Conservation (phyloP, 1,140 invertebrate species). For the Drosophila arawakana region DNA sequence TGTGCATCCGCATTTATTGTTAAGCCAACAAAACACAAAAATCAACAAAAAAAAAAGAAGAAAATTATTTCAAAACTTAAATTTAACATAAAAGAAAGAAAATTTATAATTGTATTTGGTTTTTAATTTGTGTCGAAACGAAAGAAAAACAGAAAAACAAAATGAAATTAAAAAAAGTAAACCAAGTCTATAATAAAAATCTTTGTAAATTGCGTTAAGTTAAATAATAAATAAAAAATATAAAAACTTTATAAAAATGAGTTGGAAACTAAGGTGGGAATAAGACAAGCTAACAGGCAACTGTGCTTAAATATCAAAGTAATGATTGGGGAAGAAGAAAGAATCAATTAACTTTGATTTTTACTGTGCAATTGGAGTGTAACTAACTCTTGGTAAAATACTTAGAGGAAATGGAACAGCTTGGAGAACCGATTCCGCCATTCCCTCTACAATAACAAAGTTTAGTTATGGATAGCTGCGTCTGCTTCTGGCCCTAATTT, state of each 20-base stretch:
- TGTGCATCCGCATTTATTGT: constrained; percentile 67
- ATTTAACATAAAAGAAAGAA: constrained; percentile 17
- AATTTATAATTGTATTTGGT: constrained; percentile 20
- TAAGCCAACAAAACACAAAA: constrained; percentile 22
- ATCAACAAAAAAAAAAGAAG: constrained; percentile 16
- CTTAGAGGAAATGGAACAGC: too few species aligned
- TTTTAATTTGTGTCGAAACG: constrained; percentile 46
- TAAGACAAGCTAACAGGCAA: too few species aligned
- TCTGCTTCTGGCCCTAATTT: too few species aligned
- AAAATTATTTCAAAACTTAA: constrained; percentile 28
- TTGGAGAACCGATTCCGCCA: too few species aligned
- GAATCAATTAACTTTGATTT: too few species aligned
- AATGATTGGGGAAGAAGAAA: too few species aligned
- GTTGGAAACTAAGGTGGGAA: background rate
- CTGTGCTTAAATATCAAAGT: too few species aligned
- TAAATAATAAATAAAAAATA: constrained; percentile 72
- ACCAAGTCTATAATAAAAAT: constrained; percentile 53
- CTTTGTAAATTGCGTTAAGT: constrained; percentile 82
- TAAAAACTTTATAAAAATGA: constrained; percentile 15
- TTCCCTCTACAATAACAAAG: too few species aligned
- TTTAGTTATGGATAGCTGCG: too few species aligned
- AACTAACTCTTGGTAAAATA: too few species aligned
- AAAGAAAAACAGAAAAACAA: constrained; percentile 13
- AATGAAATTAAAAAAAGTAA: constrained; percentile 30
- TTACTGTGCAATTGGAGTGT: too few species aligned